Percentiles rank a stretch among this genome's conserved stretches.
phyloP scores from a whole-genome alignment of 2,888 invertebrate genomes.

The Agelastica alni region DNA sequence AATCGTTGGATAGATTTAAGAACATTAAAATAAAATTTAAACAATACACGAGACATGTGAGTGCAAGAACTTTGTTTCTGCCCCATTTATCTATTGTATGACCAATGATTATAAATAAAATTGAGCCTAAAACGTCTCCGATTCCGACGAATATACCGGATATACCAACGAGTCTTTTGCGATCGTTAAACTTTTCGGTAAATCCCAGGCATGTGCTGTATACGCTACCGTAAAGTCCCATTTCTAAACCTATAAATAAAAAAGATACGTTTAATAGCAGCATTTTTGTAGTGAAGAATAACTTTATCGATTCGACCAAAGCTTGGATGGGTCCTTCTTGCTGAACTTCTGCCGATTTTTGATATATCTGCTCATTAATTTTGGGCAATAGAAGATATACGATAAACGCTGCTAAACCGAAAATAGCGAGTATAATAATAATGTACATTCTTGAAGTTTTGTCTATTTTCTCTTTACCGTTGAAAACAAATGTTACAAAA shows the following conservation, averaged over 20 bases:
- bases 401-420: background rate
- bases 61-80: background rate
- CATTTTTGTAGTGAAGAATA: background rate
- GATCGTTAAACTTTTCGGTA: background rate
- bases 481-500: background rate
- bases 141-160: background rate
- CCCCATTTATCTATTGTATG: background rate
- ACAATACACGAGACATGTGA: background rate
- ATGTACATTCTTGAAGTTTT: background rate
- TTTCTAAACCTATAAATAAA: background rate
- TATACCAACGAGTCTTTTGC: background rate
- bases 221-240: background rate
- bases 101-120: background rate
- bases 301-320: background rate
- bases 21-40: background rate
- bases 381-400: background rate
- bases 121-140: background rate
- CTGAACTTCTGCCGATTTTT: background rate
- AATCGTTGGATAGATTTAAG: background rate
- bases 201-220: background rate
- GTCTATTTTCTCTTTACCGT: background rate
- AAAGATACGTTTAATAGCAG: background rate
- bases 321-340: background rate
- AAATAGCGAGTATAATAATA: background rate
- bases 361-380: background rate